phyloP scores from a whole-genome alignment of 2,797 vertebrate genomes.

The Siniperca undulata region DNA sequence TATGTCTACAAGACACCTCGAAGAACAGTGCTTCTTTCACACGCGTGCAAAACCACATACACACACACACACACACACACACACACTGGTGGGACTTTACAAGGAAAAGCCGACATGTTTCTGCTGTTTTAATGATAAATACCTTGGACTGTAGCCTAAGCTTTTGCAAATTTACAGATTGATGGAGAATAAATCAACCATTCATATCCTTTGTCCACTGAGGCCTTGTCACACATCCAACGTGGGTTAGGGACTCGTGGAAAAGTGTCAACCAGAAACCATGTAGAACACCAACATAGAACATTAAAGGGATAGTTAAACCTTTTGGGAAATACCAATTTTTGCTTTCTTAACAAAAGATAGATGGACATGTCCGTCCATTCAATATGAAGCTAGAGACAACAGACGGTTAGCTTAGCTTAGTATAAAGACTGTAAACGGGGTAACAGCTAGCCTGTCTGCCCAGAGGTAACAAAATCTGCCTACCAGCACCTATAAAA shows the following conservation, averaged over 20 bases:
- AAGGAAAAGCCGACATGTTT: conserved; percentile 22
- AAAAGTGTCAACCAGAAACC: not conserved
- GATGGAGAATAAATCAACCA: conserved; percentile 68
- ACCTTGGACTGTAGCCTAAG: conserved; percentile 8
- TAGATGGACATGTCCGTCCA: not conserved
- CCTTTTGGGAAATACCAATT: not conserved
- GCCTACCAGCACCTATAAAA: not conserved
- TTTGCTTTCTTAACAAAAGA: accelerated
- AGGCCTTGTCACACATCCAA: not conserved
- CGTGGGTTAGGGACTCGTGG: not conserved
- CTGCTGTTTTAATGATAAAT: conserved; percentile 57
- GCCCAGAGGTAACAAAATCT: not conserved
- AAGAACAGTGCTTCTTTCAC: not conserved
- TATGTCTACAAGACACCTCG: conserved; percentile 26
- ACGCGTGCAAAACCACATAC: conserved; percentile 5
- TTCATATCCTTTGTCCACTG: conserved; percentile 32
- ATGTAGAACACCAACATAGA: not conserved
- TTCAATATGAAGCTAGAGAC: not conserved
- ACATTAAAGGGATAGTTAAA: not conserved
- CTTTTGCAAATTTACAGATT: conserved; percentile 31
- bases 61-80: conserved; percentile 8
- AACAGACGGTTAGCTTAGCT: not conserved
- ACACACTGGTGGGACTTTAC: conserved; percentile 9
- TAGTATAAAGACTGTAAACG: not conserved
- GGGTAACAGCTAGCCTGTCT: not conserved